Conservation (phyloP, 2,888 invertebrate genomes). For the Caenorhabditis sp. region DNA sequence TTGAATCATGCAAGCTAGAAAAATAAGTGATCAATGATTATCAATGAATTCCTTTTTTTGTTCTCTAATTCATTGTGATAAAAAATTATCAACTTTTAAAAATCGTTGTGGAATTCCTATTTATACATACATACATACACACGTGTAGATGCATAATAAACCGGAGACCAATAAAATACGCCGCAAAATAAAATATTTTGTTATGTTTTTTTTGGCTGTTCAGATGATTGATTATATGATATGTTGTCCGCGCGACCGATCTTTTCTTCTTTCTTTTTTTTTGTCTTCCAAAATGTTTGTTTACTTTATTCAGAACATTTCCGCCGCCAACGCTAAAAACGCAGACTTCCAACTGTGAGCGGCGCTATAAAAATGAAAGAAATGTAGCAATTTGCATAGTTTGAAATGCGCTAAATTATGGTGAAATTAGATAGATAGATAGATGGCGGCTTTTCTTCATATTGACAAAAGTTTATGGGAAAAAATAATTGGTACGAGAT, state of each 20-base stretch:
- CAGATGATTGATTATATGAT: background rate
- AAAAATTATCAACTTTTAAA: background rate
- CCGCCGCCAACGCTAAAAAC: background rate
- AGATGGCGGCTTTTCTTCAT: background rate
- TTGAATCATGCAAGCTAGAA: constrained; percentile 23
- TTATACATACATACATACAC: too few species aligned
- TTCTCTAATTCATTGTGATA: background rate
- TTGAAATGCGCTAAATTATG: background rate
- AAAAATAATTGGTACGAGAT: background rate
- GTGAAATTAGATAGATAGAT: background rate
- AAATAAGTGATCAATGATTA: constrained; percentile 12
- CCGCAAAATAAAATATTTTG: background rate
- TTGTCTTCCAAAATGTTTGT: background rate
- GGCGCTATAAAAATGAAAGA: background rate
- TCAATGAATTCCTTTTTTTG: background rate
- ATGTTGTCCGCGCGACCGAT: background rate
- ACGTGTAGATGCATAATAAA: too few species aligned
- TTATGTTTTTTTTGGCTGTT: background rate
- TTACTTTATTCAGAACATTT: background rate
- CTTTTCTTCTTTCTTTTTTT: background rate
- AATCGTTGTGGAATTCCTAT: background rate
- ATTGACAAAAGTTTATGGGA: background rate
- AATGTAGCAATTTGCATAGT: constrained; percentile 2
- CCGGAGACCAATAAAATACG: too few species aligned
- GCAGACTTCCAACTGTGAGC: background rate